Conservation (phyloP, 2,797 vertebrate genomes). For the Sciaenops ocellatus region DNA sequence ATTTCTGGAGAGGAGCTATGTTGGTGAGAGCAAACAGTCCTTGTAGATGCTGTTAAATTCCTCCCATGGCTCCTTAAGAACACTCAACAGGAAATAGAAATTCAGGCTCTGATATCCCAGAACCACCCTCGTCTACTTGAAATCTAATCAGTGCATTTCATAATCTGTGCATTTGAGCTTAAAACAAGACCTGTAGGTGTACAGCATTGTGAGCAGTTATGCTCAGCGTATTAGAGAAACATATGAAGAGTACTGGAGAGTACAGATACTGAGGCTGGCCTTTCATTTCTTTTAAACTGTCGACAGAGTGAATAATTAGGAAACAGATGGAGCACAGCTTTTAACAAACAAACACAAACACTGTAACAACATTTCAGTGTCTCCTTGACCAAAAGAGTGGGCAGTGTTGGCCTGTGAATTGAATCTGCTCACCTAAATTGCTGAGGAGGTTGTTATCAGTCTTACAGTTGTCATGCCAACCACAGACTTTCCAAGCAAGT, state of each 20-base stretch:
- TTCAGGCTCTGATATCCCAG: neutral
- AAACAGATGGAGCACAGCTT: constrained; percentile 16
- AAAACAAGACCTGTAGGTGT: neutral
- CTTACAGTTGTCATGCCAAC: constrained; percentile 46
- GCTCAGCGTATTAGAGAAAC: neutral
- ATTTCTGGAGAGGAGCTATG: neutral
- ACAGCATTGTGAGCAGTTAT: neutral
- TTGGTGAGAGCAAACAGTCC: neutral
- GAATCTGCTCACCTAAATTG: constrained; percentile 27
- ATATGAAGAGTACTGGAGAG: neutral
- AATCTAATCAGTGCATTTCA: neutral
- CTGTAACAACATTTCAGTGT: neutral
- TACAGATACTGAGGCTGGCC: neutral
- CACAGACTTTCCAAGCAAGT: neutral
- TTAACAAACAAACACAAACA: constrained; percentile 14
- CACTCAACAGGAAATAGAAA: neutral
- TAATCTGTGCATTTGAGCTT: neutral
- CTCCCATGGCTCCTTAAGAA: neutral
- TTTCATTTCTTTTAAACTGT: neutral
- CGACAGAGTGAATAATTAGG: neutral
- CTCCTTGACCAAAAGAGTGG: constrained; percentile 31
- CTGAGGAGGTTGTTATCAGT: constrained; percentile 28
- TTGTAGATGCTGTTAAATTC: neutral
- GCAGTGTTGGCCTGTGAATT: constrained; percentile 23
- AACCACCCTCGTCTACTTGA: neutral